Conservation (phyloP, 2,797 vertebrate genomes). For the Cyprinella venusta region DNA sequence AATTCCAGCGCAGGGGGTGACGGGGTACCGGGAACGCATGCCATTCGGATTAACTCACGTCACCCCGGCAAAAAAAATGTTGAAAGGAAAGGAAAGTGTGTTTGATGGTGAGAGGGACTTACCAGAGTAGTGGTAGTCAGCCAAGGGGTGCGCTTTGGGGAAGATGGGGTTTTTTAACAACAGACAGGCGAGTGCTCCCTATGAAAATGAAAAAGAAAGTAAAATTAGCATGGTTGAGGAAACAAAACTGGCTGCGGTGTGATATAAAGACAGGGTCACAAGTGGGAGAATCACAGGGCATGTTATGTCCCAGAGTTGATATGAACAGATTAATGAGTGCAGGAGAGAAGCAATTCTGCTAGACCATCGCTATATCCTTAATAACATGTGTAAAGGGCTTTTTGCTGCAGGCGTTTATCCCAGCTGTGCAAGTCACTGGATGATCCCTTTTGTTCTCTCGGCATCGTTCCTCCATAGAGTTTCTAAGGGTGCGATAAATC, state of each 20-base stretch:
- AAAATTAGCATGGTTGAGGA: conserved; percentile 15
- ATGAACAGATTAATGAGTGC: conserved; percentile 51
- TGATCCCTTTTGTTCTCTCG: conserved; percentile 40
- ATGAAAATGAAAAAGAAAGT: conserved; percentile 48
- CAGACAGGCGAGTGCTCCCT: conserved; percentile 89
- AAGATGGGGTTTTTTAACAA: conserved; percentile 85
- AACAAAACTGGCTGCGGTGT: neutral
- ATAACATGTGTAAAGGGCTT: conserved; percentile 54
- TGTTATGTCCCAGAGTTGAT: conserved; percentile 27
- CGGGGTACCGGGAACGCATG: neutral
- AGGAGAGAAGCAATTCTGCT: conserved; percentile 34
- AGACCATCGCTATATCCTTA: conserved; percentile 54
- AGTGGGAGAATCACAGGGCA: conserved; percentile 4
- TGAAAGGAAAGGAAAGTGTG: neutral
- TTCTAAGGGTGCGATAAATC: conserved; percentile 17
- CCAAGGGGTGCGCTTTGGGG: conserved; percentile 81
- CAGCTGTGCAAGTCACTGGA: conserved; percentile 46
- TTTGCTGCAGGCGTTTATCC: conserved; percentile 47
- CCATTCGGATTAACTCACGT: conserved; percentile 1
- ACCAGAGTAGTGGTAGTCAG: conserved; percentile 96
- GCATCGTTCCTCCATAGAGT: conserved; percentile 16
- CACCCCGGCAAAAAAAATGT: neutral
- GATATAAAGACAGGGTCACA: neutral
- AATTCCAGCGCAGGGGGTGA: conserved; percentile 29
- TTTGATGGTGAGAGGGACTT: conserved; percentile 43